Conservation (phyloP, 2,888 invertebrate species). For the Heliconius erato region DNA sequence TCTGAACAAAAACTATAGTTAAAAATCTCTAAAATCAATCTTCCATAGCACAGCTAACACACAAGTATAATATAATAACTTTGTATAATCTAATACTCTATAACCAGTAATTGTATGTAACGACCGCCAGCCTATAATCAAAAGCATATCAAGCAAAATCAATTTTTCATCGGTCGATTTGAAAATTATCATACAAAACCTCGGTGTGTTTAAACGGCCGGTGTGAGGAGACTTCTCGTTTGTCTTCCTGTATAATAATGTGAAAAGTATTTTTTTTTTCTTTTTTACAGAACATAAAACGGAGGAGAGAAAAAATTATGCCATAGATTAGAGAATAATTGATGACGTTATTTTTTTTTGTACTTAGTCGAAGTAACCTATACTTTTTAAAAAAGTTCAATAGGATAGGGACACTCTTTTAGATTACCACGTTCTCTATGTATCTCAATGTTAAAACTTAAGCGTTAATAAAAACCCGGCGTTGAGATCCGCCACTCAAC, state of each 20-base stretch:
- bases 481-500: too few relatives aligned
- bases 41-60: constrained; percentile 32
- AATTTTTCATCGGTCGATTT: constrained; percentile 83
- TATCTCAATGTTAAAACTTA: too few relatives aligned
- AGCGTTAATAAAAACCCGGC: too few relatives aligned
- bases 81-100: constrained; percentile 46
- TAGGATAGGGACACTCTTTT: too few relatives aligned
- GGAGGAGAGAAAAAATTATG: not conserved
- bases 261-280: not conserved
- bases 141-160: constrained; percentile 83
- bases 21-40: constrained; percentile 39
- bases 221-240: constrained; percentile 52
- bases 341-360: not conserved
- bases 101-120: constrained; percentile 79
- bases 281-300: not conserved
- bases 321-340: too few relatives aligned
- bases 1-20: not conserved
- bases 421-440: too few relatives aligned
- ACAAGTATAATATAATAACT: constrained; percentile 38
- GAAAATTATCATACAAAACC: constrained; percentile 82
- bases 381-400: too few relatives aligned
- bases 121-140: constrained; percentile 81
- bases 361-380: too few relatives aligned
- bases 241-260: not conserved
- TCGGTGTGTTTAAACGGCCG: constrained; percentile 58